A percentile compares a stretch with the other conserved stretches of the same genome.
Conservation (phyloP, 2,797 vertebrate genomes). For the Spondyliosoma cantharus region DNA sequence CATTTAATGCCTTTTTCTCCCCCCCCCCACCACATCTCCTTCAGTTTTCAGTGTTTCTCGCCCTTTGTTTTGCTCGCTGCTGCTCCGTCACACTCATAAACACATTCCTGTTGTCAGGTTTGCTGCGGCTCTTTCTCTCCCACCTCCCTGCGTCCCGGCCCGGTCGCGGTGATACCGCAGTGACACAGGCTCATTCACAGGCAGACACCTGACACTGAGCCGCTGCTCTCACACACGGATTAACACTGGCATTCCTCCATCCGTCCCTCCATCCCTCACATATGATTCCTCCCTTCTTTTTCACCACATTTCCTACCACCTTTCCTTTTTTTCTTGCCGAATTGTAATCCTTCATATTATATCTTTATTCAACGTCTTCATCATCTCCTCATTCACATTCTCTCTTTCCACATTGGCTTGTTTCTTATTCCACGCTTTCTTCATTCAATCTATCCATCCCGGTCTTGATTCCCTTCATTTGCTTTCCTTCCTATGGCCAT, state of each 20-base stretch:
- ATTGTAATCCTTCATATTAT: neutral
- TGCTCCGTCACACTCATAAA: conserved; percentile 19
- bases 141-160: conserved; percentile 18
- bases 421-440: neutral
- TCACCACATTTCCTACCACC: conserved; percentile 8
- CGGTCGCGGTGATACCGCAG: conserved; percentile 34
- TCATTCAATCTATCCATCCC: neutral
- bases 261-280: conserved; percentile 49
- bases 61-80: conserved; percentile 8
- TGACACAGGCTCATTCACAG: conserved; percentile 79
- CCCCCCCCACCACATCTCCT: neutral
- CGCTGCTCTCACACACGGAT: conserved; percentile 75
- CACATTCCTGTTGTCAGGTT: conserved; percentile 29
- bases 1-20: conserved; percentile 18
- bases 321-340: neutral
- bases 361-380: neutral
- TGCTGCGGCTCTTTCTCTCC: neutral
- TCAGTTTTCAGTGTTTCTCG: neutral
- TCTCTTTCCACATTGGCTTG: neutral
- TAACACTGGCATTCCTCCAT: conserved; percentile 77
- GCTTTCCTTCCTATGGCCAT: neutral
- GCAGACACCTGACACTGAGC: conserved; percentile 80
- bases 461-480: neutral
- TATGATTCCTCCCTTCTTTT: conserved; percentile 46
- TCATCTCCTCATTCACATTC: neutral